These are phyloP conservation scores for Meloe dianella DNA, from an alignment of 2,888 invertebrate species.

Conservation along the genomic window DNA sequence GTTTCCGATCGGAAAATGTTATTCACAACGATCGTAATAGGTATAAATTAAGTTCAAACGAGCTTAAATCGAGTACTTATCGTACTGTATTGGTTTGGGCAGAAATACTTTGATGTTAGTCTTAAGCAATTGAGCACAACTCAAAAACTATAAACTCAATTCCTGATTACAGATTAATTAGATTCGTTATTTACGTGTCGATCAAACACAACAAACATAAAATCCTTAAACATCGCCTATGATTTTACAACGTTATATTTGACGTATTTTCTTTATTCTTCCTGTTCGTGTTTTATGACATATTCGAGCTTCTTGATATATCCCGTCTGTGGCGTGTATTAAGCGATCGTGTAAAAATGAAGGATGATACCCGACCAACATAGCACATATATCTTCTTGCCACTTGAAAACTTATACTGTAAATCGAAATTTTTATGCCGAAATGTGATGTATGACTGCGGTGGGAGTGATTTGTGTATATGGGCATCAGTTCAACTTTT, in stretches of 20 bases:
- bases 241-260: neutral
- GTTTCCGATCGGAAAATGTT: neutral
- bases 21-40: neutral
- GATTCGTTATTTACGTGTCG: neutral
- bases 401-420: constrained; percentile 42
- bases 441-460: constrained; percentile 41
- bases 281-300: constrained; percentile 12
- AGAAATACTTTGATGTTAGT: neutral
- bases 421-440: constrained; percentile 42
- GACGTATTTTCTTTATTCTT: constrained; percentile 11
- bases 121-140: neutral
- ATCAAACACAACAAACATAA: neutral
- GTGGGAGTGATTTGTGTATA: constrained; percentile 37
- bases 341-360: constrained; percentile 8
- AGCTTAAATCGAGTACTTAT: neutral
- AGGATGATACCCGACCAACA: constrained; percentile 8
- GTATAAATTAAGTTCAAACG: constrained; percentile 1
- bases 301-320: constrained; percentile 8
- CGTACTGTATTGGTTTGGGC: neutral
- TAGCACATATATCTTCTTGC: constrained; percentile 39
- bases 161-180: neutral
- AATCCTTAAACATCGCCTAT: neutral
- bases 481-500: neutral
- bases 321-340: constrained; percentile 9
- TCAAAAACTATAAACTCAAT: neutral